These are phyloP conservation scores for Zygogramma bicolorata DNA, from an alignment of 2,888 invertebrate species.

Conservation along the genomic window DNA sequence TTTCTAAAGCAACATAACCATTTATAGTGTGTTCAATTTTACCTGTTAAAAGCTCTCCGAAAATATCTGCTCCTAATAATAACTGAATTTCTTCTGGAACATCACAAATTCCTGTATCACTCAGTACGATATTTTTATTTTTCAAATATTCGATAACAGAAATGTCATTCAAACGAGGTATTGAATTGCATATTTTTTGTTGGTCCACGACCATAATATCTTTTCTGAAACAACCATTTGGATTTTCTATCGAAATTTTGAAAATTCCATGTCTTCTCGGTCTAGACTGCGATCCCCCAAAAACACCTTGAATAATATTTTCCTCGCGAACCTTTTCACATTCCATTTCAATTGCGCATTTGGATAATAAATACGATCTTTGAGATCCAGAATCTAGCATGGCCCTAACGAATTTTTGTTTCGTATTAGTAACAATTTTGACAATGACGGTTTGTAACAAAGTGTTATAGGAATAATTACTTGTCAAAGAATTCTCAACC, in stretches of 20 bases:
- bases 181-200: not conserved
- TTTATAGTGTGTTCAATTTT: not conserved
- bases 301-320: not conserved
- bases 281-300: not conserved
- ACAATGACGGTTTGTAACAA: conserved; percentile 11
- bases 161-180: not conserved
- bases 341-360: not conserved
- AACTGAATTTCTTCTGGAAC: not conserved
- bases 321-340: not conserved
- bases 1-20: not conserved
- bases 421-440: not conserved
- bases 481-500: conserved; percentile 6
- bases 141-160: not conserved
- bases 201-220: not conserved
- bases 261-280: not conserved
- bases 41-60: not conserved
- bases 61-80: not conserved
- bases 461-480: too few species aligned
- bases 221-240: not conserved
- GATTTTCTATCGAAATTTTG: not conserved
- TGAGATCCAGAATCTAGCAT: conserved; percentile 18
- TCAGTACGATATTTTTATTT: not conserved
- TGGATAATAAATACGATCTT: not conserved
- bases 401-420: not conserved
- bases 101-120: not conserved